Conservation (phyloP, 1,140 invertebrate genomes). For the Copidosoma floridanum region DNA sequence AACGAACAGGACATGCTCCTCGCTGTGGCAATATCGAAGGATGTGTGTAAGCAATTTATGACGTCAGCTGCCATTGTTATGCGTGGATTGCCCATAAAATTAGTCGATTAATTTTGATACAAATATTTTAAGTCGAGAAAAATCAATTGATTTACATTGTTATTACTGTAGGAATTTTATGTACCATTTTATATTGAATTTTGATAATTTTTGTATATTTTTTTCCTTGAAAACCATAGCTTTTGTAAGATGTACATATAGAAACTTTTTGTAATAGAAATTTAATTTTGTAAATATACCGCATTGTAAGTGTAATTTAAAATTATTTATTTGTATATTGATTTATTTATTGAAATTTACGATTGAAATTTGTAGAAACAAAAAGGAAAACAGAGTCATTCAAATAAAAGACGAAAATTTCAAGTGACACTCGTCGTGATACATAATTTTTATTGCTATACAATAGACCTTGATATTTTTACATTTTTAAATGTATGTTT, state of each 20-base stretch:
- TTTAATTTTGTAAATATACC: not conserved
- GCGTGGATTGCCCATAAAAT: conserved; percentile 61
- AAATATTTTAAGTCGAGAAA: too few relatives aligned
- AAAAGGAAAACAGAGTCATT: too few relatives aligned
- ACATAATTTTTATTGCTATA: conserved; percentile 40
- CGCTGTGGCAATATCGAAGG: conserved; percentile 58
- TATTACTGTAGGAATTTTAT: not conserved
- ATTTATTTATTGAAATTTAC: not conserved
- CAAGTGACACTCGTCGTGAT: conserved; percentile 33
- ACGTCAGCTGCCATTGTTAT: conserved; percentile 63
- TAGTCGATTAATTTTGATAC: conserved; percentile 27
- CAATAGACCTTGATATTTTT: conserved; percentile 38
- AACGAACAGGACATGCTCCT: conserved; percentile 60
- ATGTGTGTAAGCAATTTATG: conserved; percentile 57
- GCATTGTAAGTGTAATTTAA: not conserved
- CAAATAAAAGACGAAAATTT: not conserved
- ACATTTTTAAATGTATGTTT: conserved; percentile 38
- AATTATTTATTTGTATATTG: not conserved
- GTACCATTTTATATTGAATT: not conserved
- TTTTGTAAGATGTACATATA: not conserved
- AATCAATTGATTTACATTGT: not conserved
- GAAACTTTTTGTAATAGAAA: conserved; percentile 12
- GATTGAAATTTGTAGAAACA: too few relatives aligned
- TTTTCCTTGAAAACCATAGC: not conserved
- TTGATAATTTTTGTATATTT: not conserved